Evolutionary conservation across 2,113 vertebrate genomes (phyloP), one percentile per base, ranked within the genome.

Genomic region (Heterochromis multidens): DNA sequence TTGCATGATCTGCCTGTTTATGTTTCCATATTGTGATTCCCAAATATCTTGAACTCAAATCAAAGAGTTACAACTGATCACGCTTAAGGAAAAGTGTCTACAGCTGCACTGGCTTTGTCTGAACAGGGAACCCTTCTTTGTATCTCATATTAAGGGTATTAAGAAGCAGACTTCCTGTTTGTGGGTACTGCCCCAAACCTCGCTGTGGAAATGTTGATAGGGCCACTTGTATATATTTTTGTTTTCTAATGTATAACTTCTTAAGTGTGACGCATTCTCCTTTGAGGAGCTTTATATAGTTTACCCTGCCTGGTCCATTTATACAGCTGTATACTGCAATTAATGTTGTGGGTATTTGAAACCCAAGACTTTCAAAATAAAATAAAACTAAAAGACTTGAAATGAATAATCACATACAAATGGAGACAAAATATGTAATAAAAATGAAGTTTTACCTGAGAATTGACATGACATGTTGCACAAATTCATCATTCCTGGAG

Each of bases 1-100:
- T 89, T 93, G 94, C 95, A 91, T 60, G 77, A 79, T 92, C 95
- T 96, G 95, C 95, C 95, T 95, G 87, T 88, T 87, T 86, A 76
- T 80, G 65, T 72, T 79, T 80, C 63, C 46, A 9, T 33, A 40
- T 14, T 83, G 25, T 72, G 5, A 88, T 72, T 70, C 21, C 27
- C 12, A 31, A 2, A 67, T 27, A 56, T 40, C 19, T 56, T 33
- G 21, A 74, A 29, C 19, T 49, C 6, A 37, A 23, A 27, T 17
- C 65, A 52, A 31, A 70, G 27, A 46, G 12, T 62, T 49, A 33
- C 70, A 79, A n/a, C 17, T 61, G 52, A 84, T 33, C 13, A 40
- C 65, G 79, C 57, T 77, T 56, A 2, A 2, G 2, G 25, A 56
- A 35, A 23, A 81, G 61, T 21, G 56, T 25, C 74, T 61, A 43